Evolutionary conservation across 2,888 invertebrate genomes (phyloP).

Genomic region (Phyllotreta cruciferae): DNA sequence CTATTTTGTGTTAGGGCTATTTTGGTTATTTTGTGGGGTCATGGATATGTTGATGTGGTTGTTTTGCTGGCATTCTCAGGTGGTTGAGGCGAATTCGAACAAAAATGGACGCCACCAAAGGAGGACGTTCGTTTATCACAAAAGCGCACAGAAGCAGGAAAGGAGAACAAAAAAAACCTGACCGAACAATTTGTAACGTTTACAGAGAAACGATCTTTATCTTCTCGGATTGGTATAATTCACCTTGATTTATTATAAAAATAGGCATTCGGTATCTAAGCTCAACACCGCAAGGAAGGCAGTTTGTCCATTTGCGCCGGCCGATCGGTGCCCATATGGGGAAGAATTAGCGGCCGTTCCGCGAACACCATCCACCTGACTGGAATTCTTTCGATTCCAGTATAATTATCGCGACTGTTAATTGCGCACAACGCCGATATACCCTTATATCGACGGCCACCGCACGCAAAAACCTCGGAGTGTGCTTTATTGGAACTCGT

Average conservation of each 20-base stretch:
- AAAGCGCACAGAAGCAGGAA: too few species aligned
- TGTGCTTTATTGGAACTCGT: conserved; percentile 38
- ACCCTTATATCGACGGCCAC: conserved; percentile 41
- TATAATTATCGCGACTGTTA: conserved; percentile 49
- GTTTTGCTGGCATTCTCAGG: conserved; percentile 1
- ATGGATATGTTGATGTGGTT: not conserved
- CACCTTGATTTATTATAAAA: conserved; percentile 54
- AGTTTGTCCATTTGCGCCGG: conserved; percentile 51
- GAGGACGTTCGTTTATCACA: conserved; percentile 30
- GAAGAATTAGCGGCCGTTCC: conserved; percentile 48
- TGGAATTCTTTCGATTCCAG: conserved; percentile 51
- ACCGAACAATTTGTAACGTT: conserved; percentile 43
- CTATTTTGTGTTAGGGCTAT: too few species aligned
- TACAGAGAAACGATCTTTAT: conserved; percentile 42
- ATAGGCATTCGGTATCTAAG: conserved; percentile 53
- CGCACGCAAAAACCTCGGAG: conserved; percentile 34
- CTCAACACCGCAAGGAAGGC: conserved; percentile 51
- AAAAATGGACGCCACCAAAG: conserved; percentile 30
- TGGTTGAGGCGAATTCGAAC: conserved; percentile 13
- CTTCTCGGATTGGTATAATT: conserved; percentile 41
- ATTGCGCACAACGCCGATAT: conserved; percentile 48
- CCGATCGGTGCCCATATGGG: conserved; percentile 52
- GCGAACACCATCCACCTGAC: conserved; percentile 55
- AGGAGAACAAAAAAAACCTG: conserved; percentile 30
- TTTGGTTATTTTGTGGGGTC: too few species aligned